These are phyloP conservation scores for Dione juno DNA, from an alignment of 2,888 invertebrate genomes.

Conservation along the genomic window DNA sequence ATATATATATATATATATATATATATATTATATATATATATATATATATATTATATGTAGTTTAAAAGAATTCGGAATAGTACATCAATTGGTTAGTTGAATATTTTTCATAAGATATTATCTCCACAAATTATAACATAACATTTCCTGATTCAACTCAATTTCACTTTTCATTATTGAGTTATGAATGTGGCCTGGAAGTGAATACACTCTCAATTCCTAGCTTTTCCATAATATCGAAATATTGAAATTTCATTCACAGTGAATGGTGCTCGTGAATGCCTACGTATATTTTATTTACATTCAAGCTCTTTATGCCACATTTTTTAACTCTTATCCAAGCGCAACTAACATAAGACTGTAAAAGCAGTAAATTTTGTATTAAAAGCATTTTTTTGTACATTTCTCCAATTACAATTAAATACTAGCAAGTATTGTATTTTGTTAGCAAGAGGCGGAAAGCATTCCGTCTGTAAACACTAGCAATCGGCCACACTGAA, in stretches of 20 bases:
- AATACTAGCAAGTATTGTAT: slow-evolving; percentile 15
- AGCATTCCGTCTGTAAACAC: slow-evolving; percentile 24
- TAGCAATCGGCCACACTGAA: slow-evolving; percentile 23
- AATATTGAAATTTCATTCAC: slow-evolving; percentile 15
- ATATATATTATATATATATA: no score
- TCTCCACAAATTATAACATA: neutral
- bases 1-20: no score
- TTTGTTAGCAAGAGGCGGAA: slow-evolving; percentile 11
- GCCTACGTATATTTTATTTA: slow-evolving; percentile 17
- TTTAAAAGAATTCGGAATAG: no score
- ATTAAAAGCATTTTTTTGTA: neutral
- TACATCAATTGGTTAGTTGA: neutral
- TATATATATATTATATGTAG: no score
- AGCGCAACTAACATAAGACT: neutral
- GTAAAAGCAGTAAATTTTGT: neutral
- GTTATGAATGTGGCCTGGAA: slow-evolving; percentile 1
- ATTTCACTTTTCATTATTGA: slow-evolving; percentile 14
- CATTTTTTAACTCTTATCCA: slow-evolving; percentile 1
- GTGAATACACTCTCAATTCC: slow-evolving; percentile 13
- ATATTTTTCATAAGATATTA: neutral
- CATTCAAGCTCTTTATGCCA: neutral
- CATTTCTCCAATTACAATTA: slow-evolving; percentile 7
- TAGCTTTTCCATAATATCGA: slow-evolving; percentile 23
- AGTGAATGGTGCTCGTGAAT: slow-evolving; percentile 6
- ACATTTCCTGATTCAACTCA: slow-evolving; percentile 3